These are phyloP conservation scores for Tragelaphus imberbis DNA, from an alignment of 2,113 vertebrate species.

Conservation along the genomic window DNA sequence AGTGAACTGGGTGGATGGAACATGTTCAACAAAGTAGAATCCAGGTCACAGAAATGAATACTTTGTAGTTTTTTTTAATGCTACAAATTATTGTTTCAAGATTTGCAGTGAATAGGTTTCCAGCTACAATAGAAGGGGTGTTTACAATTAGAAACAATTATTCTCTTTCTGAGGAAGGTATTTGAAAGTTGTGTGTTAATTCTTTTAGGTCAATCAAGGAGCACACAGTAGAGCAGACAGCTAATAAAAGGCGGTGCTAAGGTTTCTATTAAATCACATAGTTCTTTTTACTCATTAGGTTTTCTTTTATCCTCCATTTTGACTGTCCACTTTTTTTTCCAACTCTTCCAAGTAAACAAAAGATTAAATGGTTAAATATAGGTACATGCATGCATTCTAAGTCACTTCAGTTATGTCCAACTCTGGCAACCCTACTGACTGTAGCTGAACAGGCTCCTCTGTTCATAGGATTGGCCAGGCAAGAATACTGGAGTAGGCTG, in stretches of 20 bases:
- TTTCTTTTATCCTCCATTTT: neutral
- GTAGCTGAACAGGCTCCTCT: too few relatives aligned
- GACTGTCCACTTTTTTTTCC: neutral
- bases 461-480: too few relatives aligned
- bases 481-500: too few relatives aligned
- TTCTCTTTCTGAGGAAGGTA: neutral
- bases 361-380: too few relatives aligned
- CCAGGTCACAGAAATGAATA: fast-evolving
- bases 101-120: neutral
- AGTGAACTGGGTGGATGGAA: too few relatives aligned
- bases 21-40: too few relatives aligned
- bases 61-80: too few relatives aligned
- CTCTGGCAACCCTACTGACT: too few relatives aligned
- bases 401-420: too few relatives aligned
- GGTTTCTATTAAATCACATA: neutral
- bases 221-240: neutral
- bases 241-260: neutral
- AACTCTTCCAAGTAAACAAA: too few relatives aligned
- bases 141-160: neutral
- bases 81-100: too few relatives aligned
- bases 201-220: neutral
- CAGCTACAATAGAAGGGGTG: neutral
- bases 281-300: neutral
- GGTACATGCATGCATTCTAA: too few relatives aligned
- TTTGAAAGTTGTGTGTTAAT: neutral